Base-by-base conservation (phyloP, 2,888 invertebrate genomes). In the Caprella mutica region DNA sequence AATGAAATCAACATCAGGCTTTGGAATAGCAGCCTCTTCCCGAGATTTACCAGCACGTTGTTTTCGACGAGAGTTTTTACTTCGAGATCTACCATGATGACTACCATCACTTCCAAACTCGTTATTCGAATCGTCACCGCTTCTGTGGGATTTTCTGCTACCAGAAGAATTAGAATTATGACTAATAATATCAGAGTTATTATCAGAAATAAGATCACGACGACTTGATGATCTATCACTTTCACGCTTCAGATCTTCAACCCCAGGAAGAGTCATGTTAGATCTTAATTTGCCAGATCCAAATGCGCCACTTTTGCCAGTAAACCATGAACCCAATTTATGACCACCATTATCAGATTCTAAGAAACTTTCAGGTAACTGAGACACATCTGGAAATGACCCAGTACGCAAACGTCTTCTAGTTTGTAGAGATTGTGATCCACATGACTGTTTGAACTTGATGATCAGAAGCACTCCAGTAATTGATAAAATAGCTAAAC, bases 251-350 rank as follows among this genome's bases (percentile, higher is more conserved):
- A 59, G 54, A 23, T 62, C 62, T 8, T 61, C 56, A 1, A 61
- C 61, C 29, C 30, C 33, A 5, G 62, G 62, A 17, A 62, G 40
- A 5, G 62, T 50, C 62, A 62, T 62, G 48, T 62, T 62, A 17
- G 55, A 46, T 14, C 62, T 52, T 24, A 62, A 42, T 30, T 62
- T 62, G 12, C 62, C 56, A n/a, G 62, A 56, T 6, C 62, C 62
- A 26, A 62, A 35, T 3, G 58, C 56, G 27, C 58, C 62, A 23
- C 56, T 56, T n/a, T 55, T 55, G 1, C 62, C 62, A 26, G 62
- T 59, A 35, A 62, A 62, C 62, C 62, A 62, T 2, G 62, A 62
- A 3, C 62, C 62, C 33, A 62, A 40, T 42, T 62, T 62, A 43
- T 62, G 62, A 19, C 55, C 55, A 3, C 61, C 61, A n/a, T 55